Base-by-base conservation (phyloP, 2,113 vertebrate species). In the Tragelaphus scriptus region DNA sequence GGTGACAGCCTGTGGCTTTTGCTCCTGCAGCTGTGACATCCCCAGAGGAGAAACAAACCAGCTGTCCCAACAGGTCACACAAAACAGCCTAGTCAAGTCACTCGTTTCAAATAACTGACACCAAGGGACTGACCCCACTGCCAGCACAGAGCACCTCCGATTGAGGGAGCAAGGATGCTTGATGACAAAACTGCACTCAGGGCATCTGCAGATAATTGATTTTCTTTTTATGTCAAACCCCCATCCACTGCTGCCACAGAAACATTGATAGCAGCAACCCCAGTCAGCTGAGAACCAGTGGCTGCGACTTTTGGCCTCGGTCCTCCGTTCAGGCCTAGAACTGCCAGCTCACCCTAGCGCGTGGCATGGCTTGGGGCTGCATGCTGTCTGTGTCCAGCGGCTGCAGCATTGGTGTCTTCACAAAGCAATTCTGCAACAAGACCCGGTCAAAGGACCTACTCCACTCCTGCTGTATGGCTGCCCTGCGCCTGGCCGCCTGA, bases 231-330 rank as follows among this genome's bases (percentile, higher is more conserved):
- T 58, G 21, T 44, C 2, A 13, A 85, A 51, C 63, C n/a, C 61
- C n/a, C 6, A 2, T 85, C 13, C 16, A 3, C 16, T 2, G 16
- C 6, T 5, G 88, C 53, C 71, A 49, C 0, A 4, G 61, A 85
- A 84, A 88, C 51, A 51, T 3, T 1, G 15, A 49, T 0, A n/a
- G 75, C 56, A 49, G 19, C n/a, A 4, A 26, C 51, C 86, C 44
- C 4, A 8, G 25, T 4, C 3, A 7, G 58, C 47, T 14, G 15
- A 55, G 61, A 40, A 21, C 75, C 71, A 28, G 49, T 0, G 32
- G n/a, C 51, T 0, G 2, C 40, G 47, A 28, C 2, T 1, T 2
- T 11, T 1, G 2, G 14, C 26, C n/a, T 25, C 2, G 0, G 28
- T 25, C 28, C 40, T 90, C n/a, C 10, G 11, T 25, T 30, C 19